Evolutionary conservation across 2,888 invertebrate genomes (phyloP), one percentile per base, ranked within the genome.

Genomic region (Alcis repandata): DNA sequence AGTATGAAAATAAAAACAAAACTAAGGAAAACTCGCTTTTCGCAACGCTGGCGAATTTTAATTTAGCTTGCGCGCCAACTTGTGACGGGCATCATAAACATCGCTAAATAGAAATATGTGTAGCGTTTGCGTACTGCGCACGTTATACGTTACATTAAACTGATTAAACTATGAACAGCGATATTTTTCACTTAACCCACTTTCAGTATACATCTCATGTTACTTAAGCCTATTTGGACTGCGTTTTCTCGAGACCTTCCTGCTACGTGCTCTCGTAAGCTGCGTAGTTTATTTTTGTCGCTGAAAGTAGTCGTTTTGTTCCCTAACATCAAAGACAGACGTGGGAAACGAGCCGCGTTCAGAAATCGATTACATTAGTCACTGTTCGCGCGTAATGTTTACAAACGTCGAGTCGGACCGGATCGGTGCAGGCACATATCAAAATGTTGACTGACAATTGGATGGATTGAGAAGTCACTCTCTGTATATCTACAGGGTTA

Each of bases 41-140:
- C 61, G 58, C 60, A 43, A 66, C 59, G 73, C 75, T 27, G 58
- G 69, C 65, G 68, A 72, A 75, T 76, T 73, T 73, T 68, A 74
- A 74, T 77, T 76, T 75, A 59, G 41, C 59, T 48, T 43, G 62
- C 61, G 27, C 32, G 38, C 63, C 40, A 59, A 62, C 63, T 62
- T 52, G 27, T 60, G 69, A 57, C 46, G 59, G 1, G 11, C 38
- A 54, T 51, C 59, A 59, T 65, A 67, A 70, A 68, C 67, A 59
- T 46, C 27, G 45, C 20, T 48, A 38, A 63, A 56, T 46, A 52
- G 52, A 56, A 61, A 45, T 63, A 63, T 57, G 60, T 60, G 63
- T 52, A 33, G 27, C 46, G 13, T 15, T 11, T 13, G 58, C 15
- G 36, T 49, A 49, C 48, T 33, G 49, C 52, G 57, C 43, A 52